Base-by-base conservation (phyloP, 2,797 vertebrate species). In the Fistularia tabacaria region DNA sequence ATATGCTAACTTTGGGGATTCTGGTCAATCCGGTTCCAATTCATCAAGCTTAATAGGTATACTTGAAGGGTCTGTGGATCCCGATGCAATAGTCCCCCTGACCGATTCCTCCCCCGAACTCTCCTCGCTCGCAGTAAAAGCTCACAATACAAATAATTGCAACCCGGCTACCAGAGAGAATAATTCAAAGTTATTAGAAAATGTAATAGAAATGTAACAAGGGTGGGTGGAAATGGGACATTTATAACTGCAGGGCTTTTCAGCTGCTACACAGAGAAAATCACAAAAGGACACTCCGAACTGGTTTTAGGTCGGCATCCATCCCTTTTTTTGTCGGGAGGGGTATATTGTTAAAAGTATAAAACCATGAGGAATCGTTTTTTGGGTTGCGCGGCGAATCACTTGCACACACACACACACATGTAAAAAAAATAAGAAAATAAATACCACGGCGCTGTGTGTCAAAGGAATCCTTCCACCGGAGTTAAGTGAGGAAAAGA, bases 1-100 rank as follows among this genome's bases (percentile, higher is more conserved):
- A 69, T 70, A 57, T 3, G 44, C 58, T 73, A 71, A 65, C 64
- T 70, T 71, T 66, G 44, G 55, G 53, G 66, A 72, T 79, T 64
- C 67, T 50, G 74, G 69, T 76, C 73, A 66, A 76, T 80, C 66
- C 71, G 51, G 40, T 64, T 82, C 66, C 74, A 74, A 80, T 80
- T 69, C 66, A 82, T 85, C 77, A 73, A 69, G 54, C 68, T 59
- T 65, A 79, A 77, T 74, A 65, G 73, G 49, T 77, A 53, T 42
- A 69, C 59, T 64, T 66, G 63, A 73, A 77, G 51, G 71, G 46
- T 47, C 70, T 46, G 25, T 6, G 50, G 51, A 62, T 82, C 45
- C 6, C 4, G 58, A 42, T 36, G 62, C 55, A 69, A 62, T 74
- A 49, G 14, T 25, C 25, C 25, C 55, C 64, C 51, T 62, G 44